Conservation (phyloP, 2,888 invertebrate genomes). For the Electrophaes corylata region DNA sequence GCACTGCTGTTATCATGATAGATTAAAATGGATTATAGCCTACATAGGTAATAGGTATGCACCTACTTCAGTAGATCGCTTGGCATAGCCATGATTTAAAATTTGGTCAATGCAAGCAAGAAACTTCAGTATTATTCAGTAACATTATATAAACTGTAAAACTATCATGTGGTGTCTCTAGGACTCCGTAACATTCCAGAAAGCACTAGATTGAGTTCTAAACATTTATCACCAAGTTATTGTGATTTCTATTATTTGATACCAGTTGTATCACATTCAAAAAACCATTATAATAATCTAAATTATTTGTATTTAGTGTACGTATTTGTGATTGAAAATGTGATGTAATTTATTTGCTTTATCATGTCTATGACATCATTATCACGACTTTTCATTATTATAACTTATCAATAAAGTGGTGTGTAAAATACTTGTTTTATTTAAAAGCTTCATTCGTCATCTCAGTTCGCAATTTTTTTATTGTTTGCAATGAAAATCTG, state of each 20-base stretch:
- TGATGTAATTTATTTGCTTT: conserved; percentile 34
- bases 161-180: not conserved
- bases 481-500: no score
- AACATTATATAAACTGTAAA: no score
- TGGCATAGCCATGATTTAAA: conserved; percentile 59
- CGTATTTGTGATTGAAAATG: conserved; percentile 33
- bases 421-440: conserved; percentile 31
- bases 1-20: not conserved
- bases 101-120: conserved; percentile 13
- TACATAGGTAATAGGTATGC: not conserved
- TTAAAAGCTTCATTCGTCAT: no score
- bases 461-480: no score
- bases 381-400: conserved; percentile 24
- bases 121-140: not conserved
- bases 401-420: conserved; percentile 37
- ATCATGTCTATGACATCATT: conserved; percentile 20
- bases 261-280: conserved; percentile 44
- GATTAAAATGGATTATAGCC: not conserved
- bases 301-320: conserved; percentile 22
- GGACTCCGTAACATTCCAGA: conserved; percentile 32
- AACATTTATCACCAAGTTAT: conserved; percentile 19
- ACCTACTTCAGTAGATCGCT: not conserved
- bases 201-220: conserved; percentile 6
- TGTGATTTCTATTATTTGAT: conserved; percentile 43
- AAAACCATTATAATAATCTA: conserved; percentile 27